These are phyloP conservation scores for Ficedula albicollis DNA, from an alignment of 2,797 vertebrate species.

Conservation along the genomic window DNA sequence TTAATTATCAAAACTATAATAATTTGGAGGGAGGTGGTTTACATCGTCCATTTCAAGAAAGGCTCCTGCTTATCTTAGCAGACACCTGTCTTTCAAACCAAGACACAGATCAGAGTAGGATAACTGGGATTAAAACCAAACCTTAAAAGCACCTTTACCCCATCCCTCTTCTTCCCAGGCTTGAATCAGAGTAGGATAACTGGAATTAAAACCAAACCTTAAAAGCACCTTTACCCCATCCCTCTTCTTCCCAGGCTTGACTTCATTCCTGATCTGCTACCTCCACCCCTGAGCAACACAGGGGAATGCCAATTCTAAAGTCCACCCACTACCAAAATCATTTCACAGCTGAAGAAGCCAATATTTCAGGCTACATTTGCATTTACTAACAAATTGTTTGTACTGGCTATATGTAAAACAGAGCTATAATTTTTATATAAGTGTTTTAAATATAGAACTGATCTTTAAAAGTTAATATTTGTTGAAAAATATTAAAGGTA, in stretches of 20 bases:
- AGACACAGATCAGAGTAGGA: not conserved
- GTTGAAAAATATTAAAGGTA: not conserved
- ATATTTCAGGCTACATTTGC: not conserved
- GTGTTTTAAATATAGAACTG: not conserved
- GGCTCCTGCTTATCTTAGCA: too few relatives aligned
- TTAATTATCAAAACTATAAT: too few relatives aligned
- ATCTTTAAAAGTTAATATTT: not conserved
- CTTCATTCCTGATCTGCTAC: not conserved
- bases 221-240: not conserved
- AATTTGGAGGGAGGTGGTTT: too few relatives aligned
- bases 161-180: not conserved
- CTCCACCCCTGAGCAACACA: accelerated
- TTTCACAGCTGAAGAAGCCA: not conserved
- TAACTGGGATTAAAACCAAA: not conserved
- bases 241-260: not conserved
- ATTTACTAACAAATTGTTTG: not conserved
- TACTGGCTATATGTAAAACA: not conserved
- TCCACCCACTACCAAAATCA: not conserved
- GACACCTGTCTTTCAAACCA: too few relatives aligned
- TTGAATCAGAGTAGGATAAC: too few relatives aligned
- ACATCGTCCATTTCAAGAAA: too few relatives aligned
- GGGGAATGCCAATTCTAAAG: not conserved
- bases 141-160: not conserved
- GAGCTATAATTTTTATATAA: not conserved
- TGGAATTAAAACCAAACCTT: not conserved